phyloP scores from a whole-genome alignment of 1,140 invertebrate species.

The Drosophila varians region DNA sequence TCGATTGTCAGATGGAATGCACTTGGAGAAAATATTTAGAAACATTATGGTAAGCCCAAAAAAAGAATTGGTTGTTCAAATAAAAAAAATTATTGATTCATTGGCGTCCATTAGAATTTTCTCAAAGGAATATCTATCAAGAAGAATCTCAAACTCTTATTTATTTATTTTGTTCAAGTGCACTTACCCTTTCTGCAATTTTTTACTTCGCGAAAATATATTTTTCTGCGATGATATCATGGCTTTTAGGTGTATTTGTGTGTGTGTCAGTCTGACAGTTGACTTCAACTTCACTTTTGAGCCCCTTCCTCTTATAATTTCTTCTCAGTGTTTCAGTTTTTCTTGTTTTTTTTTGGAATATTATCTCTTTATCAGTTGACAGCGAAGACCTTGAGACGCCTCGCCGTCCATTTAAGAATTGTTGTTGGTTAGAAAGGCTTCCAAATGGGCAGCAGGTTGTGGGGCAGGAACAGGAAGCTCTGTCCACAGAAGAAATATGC shows the following conservation, averaged over 20 bases:
- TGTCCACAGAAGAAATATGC: conserved; percentile 7
- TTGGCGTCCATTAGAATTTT: no score
- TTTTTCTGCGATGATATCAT: conserved; percentile 50
- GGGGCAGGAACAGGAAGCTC: conserved; percentile 27
- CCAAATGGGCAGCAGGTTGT: background rate
- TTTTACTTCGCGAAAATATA: conserved; percentile 6
- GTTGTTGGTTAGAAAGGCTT: conserved; percentile 36
- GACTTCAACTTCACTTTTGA: conserved; percentile 31
- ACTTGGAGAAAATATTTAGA: conserved; percentile 6
- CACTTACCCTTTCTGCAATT: conserved; percentile 24
- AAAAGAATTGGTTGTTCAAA: no score
- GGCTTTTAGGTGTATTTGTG: conserved; percentile 7
- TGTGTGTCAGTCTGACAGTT: conserved; percentile 41
- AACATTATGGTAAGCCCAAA: no score
- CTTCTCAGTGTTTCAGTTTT: conserved; percentile 12
- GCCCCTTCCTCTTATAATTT: conserved; percentile 16
- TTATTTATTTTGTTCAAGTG: no score
- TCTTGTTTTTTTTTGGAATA: conserved; percentile 27
- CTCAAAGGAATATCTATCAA: background rate
- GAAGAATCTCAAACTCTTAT: no score
- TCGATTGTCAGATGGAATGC: conserved; percentile 42
- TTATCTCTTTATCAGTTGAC: conserved; percentile 78
- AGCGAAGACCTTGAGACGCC: conserved; percentile 68
- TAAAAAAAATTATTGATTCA: no score
- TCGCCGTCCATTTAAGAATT: conserved; percentile 38